Percentiles rank a stretch among this genome's conserved stretches.
Conservation (phyloP, 30 jellyfish, hydroid and myxozoan species). For the Aurelia aurita region DNA sequence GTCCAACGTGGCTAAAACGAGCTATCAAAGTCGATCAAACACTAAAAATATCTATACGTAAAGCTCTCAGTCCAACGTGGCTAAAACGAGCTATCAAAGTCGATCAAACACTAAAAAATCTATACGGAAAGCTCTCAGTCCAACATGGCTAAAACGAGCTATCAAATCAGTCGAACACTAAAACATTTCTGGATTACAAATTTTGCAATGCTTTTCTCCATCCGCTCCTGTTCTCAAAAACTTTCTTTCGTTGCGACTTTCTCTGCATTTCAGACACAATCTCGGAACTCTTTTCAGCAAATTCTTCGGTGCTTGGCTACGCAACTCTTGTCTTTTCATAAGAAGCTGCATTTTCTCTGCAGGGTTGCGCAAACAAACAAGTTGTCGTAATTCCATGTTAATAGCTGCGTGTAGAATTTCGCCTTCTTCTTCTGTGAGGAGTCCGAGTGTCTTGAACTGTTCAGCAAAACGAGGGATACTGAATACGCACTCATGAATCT, state of each 20-base stretch:
- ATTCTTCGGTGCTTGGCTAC: constrained; percentile 31
- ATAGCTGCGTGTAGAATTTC: constrained; percentile 43
- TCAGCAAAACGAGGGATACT: constrained; percentile 49
- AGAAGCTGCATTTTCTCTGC: constrained; percentile 29
- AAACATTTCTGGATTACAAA: background rate
- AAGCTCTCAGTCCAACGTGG: no score
- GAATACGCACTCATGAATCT: constrained; percentile 35
- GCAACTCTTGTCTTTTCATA: constrained; percentile 37
- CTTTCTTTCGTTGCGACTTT: constrained; percentile 3
- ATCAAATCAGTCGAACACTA: background rate
- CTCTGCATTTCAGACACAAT: no score
- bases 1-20: no score
- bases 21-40: no score
- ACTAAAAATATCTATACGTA: no score
- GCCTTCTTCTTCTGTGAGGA: constrained; percentile 54
- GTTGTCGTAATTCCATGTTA: constrained; percentile 29
- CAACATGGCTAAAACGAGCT: no score
- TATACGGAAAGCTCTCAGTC: no score
- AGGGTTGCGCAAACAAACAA: constrained; percentile 11
- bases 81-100: no score
- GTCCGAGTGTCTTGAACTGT: constrained; percentile 42
- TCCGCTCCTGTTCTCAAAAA: constrained; percentile 28
- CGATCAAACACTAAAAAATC: no score
- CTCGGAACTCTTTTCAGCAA: background rate
- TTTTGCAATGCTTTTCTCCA: constrained; percentile 32